phyloP scores from a whole-genome alignment of 2,888 invertebrate genomes.

The Drosophila ustulata region DNA sequence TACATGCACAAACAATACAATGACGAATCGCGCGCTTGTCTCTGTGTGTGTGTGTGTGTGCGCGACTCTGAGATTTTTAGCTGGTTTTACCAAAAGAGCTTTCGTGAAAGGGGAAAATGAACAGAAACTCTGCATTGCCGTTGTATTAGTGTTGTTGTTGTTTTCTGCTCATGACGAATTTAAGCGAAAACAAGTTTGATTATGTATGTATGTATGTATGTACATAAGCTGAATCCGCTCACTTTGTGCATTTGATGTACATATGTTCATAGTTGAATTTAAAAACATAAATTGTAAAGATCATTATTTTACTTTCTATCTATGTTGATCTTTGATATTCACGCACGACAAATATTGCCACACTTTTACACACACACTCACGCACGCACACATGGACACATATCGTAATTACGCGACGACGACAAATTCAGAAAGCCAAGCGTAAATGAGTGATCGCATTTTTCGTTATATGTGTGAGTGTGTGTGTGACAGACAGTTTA shows the following conservation, averaged over 20 bases:
- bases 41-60: conserved; percentile 14
- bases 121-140: conserved; percentile 48
- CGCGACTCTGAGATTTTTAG: conserved; percentile 66
- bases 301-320: conserved; percentile 12
- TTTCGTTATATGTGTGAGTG: conserved; percentile 11
- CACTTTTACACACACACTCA: conserved; percentile 6
- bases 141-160: conserved; percentile 39
- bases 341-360: conserved; percentile 15
- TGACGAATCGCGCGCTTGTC: conserved; percentile 31
- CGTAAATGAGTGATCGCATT: conserved; percentile 56
- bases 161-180: conserved; percentile 50
- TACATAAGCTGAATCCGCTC: conserved; percentile 35
- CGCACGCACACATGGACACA: background rate
- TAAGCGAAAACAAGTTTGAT: conserved; percentile 64
- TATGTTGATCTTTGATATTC: conserved; percentile 18
- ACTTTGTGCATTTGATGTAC: conserved; percentile 23
- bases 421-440: conserved; percentile 69
- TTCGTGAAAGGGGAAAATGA: conserved; percentile 76
- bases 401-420: conserved; percentile 40
- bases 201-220: conserved; percentile 23
- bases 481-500: background rate
- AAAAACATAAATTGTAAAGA: background rate
- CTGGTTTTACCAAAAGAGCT: conserved; percentile 71
- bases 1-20: conserved; percentile 71
- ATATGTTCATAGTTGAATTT: background rate